These are phyloP conservation scores for Rhynchomys soricoides DNA, from an alignment of 2,113 vertebrate species.

Conservation along the genomic window DNA sequence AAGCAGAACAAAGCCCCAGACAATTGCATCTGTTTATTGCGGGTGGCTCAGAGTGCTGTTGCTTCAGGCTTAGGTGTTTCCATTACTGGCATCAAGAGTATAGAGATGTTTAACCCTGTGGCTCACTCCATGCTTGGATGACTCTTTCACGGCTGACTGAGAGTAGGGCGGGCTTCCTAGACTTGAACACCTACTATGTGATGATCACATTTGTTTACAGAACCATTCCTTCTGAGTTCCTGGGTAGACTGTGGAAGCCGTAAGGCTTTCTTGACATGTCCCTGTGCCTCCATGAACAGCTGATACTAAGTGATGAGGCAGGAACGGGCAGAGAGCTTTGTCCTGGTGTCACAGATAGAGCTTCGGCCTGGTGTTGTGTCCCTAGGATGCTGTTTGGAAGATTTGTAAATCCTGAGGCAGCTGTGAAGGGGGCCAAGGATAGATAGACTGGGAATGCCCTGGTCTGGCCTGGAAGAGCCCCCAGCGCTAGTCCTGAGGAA, in stretches of 20 bases:
- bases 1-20: neutral
- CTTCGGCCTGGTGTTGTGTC: constrained; percentile 74
- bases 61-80: neutral
- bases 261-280: constrained; percentile 74
- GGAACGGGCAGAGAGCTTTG: constrained; percentile 76
- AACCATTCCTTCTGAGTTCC: constrained; percentile 74
- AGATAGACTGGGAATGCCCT: constrained; percentile 81
- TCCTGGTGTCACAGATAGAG: constrained; percentile 61
- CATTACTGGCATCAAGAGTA: too few relatives aligned
- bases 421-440: constrained; percentile 78
- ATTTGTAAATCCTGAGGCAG: constrained; percentile 77
- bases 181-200: constrained; percentile 72
- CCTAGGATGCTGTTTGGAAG: constrained; percentile 79
- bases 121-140: neutral
- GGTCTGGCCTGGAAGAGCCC: constrained; percentile 80
- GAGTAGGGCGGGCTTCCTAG: constrained; percentile 49
- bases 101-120: neutral
- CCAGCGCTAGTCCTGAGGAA: constrained; percentile 74
- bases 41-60: neutral
- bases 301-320: constrained; percentile 78
- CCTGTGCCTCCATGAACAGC: constrained; percentile 77
- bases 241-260: constrained; percentile 78
- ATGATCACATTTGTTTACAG: constrained; percentile 80
- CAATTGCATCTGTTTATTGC: too few relatives aligned
- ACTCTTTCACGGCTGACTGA: neutral